Evolutionary conservation across 1,140 invertebrate genomes (phyloP).

Genomic region (Rhizoglyphus robini): DNA sequence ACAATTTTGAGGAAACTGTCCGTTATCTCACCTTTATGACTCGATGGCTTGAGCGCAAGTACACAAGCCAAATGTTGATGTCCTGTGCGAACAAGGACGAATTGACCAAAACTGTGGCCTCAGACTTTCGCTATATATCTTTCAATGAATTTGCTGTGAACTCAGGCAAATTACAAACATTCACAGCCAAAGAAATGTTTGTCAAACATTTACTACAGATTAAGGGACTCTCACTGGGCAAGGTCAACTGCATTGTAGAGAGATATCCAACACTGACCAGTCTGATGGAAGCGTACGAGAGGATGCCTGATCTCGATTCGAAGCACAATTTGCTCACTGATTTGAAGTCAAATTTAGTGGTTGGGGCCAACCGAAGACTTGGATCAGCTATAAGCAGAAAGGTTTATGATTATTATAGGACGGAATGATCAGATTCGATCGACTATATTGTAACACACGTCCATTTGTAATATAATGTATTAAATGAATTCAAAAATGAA

Average conservation of each 20-base stretch:
- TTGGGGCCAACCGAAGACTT: conserved; percentile 47
- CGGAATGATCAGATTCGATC: too few relatives aligned
- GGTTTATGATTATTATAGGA: conserved; percentile 18
- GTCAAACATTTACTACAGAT: conserved; percentile 69
- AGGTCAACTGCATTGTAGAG: conserved; percentile 61
- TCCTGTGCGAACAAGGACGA: conserved; percentile 41
- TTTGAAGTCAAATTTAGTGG: conserved; percentile 37
- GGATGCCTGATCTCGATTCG: conserved; percentile 31
- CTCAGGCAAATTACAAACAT: conserved; percentile 54
- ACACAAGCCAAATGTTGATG: conserved; percentile 47
- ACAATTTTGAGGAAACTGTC: conserved; percentile 53
- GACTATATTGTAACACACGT: too few relatives aligned
- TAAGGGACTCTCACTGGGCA: conserved; percentile 70
- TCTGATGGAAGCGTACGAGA: conserved; percentile 42
- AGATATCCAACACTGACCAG: conserved; percentile 56
- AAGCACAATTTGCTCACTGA: conserved; percentile 44
- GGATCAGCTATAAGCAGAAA: conserved; percentile 52
- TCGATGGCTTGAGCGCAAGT: conserved; percentile 40
- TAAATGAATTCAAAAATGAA: too few relatives aligned
- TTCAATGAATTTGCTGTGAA: conserved; percentile 61
- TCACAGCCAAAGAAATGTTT: conserved; percentile 72
- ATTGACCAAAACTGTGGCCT: conserved; percentile 32
- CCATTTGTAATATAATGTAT: too few relatives aligned
- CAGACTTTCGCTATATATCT: conserved; percentile 44
- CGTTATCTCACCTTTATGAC: conserved; percentile 64